Percentiles rank a stretch among this genome's conserved stretches.
phyloP scores from a whole-genome alignment of 1,140 invertebrate species.

The Adoxophyes honmai region DNA sequence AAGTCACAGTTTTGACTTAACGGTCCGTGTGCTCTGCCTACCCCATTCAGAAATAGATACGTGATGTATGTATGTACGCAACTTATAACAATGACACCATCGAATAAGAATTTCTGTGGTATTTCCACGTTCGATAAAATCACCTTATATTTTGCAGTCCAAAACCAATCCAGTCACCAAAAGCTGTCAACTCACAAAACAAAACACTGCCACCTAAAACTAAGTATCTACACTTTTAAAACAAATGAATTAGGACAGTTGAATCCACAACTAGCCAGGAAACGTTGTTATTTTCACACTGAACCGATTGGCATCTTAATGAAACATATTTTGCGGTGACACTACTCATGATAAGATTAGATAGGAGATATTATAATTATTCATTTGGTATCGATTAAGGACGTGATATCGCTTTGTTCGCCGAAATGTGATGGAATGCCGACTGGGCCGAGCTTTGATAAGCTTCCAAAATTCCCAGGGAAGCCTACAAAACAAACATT shows the following conservation, averaged over 20 bases:
- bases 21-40: too few relatives aligned
- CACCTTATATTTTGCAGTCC: background rate
- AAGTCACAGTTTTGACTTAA: too few relatives aligned
- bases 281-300: conserved; percentile 1
- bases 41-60: too few relatives aligned
- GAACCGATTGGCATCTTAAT: conserved; percentile 8
- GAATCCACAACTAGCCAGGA: background rate
- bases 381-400: background rate
- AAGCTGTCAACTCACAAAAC: background rate
- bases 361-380: conserved; percentile 10
- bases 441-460: too few relatives aligned
- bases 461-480: too few relatives aligned
- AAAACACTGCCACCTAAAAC: background rate
- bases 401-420: background rate
- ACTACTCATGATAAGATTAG: background rate
- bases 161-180: background rate
- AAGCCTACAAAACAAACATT: too few relatives aligned
- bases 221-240: background rate
- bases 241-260: background rate
- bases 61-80: too few relatives aligned
- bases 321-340: conserved; percentile 7
- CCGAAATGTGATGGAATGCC: background rate
- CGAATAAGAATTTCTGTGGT: too few relatives aligned
- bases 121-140: background rate
- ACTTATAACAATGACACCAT: too few relatives aligned